Evolutionary conservation across 2,888 invertebrate genomes (phyloP).

Genomic region (Siphlonurus alternatus): DNA sequence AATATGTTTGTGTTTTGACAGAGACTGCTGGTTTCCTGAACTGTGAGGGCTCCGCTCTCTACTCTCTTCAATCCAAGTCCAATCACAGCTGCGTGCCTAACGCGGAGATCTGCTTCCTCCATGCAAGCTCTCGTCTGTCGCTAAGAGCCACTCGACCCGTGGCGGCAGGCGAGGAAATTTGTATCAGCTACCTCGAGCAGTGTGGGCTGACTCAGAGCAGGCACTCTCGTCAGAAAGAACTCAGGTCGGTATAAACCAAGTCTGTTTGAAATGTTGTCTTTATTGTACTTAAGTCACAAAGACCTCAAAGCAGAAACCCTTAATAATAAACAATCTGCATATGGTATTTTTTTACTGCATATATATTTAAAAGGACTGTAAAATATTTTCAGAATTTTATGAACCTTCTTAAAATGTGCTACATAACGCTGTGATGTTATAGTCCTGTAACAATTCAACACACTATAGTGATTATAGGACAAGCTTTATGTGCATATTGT

Average conservation of each 20-base stretch:
- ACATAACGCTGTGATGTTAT: too few relatives aligned
- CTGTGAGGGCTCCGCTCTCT: slow-evolving; percentile 84
- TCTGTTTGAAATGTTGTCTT: too few relatives aligned
- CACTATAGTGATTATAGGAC: too few relatives aligned
- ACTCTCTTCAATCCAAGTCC: slow-evolving; percentile 65
- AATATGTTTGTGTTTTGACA: slow-evolving; percentile 13
- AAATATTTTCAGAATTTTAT: too few relatives aligned
- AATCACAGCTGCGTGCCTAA: slow-evolving; percentile 91
- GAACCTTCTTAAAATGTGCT: too few relatives aligned
- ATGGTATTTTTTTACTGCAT: too few relatives aligned
- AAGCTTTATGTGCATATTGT: too few relatives aligned
- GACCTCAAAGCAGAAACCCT: too few relatives aligned
- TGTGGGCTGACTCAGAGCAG: slow-evolving; percentile 64
- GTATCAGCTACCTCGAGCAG: slow-evolving; percentile 78
- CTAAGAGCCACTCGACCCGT: slow-evolving; percentile 57
- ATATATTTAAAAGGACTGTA: too few relatives aligned
- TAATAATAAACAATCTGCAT: too few relatives aligned
- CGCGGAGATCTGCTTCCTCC: slow-evolving; percentile 67
- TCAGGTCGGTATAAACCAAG: slow-evolving; percentile 31
- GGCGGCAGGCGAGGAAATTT: slow-evolving; percentile 68
- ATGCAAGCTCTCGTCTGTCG: slow-evolving; percentile 60
- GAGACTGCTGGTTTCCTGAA: slow-evolving; percentile 61
- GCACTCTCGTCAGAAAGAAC: slow-evolving; percentile 68
- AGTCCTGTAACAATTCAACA: too few relatives aligned
- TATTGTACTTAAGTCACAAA: too few relatives aligned